Evolutionary conservation across 2,113 vertebrate species (phyloP).

Genomic region (Thalassarche chlororhynchos): DNA sequence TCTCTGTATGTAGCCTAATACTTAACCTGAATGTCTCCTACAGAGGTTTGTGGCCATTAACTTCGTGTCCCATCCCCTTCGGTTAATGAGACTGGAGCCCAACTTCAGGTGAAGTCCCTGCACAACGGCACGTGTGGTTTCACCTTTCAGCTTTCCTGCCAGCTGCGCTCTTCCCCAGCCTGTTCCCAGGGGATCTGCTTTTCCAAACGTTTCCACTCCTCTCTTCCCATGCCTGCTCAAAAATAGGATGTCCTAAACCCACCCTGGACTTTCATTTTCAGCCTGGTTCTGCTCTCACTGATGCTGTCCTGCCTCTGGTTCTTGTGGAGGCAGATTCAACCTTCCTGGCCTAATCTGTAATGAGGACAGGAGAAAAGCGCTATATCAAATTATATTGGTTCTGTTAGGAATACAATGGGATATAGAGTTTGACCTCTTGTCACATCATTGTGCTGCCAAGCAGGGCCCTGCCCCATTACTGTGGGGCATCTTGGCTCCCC

Average conservation of each 20-base stretch:
- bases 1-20: background rate
- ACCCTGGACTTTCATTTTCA: background rate
- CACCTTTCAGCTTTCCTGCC: background rate
- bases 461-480: background rate
- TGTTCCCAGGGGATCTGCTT: background rate
- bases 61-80: background rate
- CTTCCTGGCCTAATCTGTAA: background rate
- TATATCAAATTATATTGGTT: background rate
- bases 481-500: background rate
- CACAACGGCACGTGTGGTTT: rapidly evolving
- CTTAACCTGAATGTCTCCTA: background rate
- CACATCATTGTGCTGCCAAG: background rate
- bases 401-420: background rate
- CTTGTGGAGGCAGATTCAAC: background rate
- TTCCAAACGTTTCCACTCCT: background rate
- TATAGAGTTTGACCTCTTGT: background rate
- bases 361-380: background rate
- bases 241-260: background rate
- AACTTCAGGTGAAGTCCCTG: background rate
- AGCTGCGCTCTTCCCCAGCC: background rate
- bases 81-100: background rate
- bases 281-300: background rate
- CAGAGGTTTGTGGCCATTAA: background rate
- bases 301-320: background rate
- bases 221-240: background rate